Percentiles rank a stretch among this genome's conserved stretches.
Conservation (phyloP, 2,888 invertebrate genomes). For the Amiota minor region DNA sequence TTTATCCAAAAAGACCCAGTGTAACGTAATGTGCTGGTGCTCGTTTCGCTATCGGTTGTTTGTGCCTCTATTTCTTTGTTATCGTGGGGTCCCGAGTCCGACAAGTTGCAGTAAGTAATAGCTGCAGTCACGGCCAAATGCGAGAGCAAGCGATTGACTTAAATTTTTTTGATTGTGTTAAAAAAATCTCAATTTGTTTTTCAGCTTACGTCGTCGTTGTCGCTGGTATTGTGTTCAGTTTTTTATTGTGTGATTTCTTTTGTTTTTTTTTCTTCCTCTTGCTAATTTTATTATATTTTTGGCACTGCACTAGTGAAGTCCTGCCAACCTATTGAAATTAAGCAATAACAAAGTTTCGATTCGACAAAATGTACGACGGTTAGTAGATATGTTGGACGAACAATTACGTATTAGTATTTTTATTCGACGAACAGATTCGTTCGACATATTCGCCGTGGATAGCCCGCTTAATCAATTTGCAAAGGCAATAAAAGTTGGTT, state of each 20-base stretch:
- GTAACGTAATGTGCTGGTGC: not conserved
- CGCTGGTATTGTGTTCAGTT: not conserved
- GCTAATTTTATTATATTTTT: not conserved
- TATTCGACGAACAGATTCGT: no score
- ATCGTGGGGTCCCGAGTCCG: not conserved
- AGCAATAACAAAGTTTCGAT: not conserved
- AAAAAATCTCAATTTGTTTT: conserved; percentile 11
- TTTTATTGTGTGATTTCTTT: not conserved
- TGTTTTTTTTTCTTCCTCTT: not conserved
- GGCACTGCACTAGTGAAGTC: not conserved
- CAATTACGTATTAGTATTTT: no score
- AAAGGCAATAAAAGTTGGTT: no score
- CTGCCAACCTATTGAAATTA: not conserved
- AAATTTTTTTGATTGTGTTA: conserved; percentile 3
- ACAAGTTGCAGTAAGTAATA: no score
- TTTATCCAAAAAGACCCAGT: not conserved
- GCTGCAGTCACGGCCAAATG: not conserved
- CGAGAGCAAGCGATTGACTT: conserved; percentile 7
- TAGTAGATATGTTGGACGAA: not conserved
- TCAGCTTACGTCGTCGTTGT: not conserved
- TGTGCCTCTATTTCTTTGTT: not conserved
- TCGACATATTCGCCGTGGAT: no score
- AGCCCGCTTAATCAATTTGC: no score
- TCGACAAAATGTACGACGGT: not conserved
- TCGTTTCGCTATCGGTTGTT: not conserved